Percentiles rank a stretch among this genome's conserved stretches.
Conservation (phyloP, 2,797 vertebrate genomes). For the Emys orbicularis region DNA sequence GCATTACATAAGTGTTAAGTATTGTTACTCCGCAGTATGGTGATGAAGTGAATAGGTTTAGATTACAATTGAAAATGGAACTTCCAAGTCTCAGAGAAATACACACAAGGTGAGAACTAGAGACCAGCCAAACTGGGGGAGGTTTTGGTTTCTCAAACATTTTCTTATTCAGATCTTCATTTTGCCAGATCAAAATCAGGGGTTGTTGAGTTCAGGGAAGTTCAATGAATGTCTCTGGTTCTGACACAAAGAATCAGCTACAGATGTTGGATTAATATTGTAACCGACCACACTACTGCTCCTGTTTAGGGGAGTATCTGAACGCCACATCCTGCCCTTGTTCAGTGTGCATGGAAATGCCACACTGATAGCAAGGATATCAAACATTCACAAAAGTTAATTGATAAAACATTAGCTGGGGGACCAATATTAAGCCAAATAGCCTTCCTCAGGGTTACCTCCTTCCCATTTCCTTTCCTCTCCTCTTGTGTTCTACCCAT, state of each 20-base stretch:
- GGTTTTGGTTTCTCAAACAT: neutral
- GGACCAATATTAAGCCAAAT: neutral
- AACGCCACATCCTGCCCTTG: too few species aligned
- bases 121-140: constrained; percentile 13
- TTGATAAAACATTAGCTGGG: neutral
- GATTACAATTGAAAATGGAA: constrained; percentile 41
- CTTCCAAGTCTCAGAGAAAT: constrained; percentile 67
- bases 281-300: too few species aligned
- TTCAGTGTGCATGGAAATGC: neutral
- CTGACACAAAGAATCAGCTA: neutral
- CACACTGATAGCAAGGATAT: neutral
- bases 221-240: constrained; percentile 32
- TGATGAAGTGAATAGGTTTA: constrained; percentile 2
- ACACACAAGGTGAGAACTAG: constrained; percentile 23
- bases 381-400: neutral
- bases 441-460: neutral
- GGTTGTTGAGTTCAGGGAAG: constrained; percentile 23
- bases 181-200: constrained; percentile 50
- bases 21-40: neutral
- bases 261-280: neutral
- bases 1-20: neutral
- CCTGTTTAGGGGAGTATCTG: too few species aligned
- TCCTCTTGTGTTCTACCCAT: neutral
- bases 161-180: constrained; percentile 1
- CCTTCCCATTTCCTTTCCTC: neutral